phyloP scores from a whole-genome alignment of 2,797 vertebrate genomes.

The Siniperca scherzeri region DNA sequence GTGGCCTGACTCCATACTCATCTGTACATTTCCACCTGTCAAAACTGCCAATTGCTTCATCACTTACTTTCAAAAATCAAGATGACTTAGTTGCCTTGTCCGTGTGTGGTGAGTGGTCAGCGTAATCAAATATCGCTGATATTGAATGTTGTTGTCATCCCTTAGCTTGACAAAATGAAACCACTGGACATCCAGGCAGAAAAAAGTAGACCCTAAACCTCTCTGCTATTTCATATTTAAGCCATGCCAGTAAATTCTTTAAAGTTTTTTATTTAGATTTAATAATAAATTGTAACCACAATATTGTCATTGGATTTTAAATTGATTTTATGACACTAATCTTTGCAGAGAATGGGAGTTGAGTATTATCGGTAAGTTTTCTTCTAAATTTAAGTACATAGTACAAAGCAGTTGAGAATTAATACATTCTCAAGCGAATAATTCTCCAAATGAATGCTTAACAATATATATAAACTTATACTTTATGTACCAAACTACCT shows the following conservation, averaged over 20 bases:
- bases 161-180: slow-evolving; percentile 10
- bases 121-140: background rate
- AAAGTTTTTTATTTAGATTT: background rate
- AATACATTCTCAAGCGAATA: background rate
- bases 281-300: background rate
- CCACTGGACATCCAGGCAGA: background rate
- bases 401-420: background rate
- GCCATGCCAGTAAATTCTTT: background rate
- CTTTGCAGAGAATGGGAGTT: background rate
- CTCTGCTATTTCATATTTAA: background rate
- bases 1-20: too few relatives aligned
- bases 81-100: background rate
- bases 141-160: slow-evolving; percentile 8
- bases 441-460: slow-evolving; percentile 4
- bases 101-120: background rate
- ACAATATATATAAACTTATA: background rate
- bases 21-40: background rate
- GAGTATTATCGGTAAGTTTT: background rate
- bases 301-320: background rate
- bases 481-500: slow-evolving; percentile 20
- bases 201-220: background rate
- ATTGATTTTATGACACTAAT: background rate
- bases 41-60: background rate
- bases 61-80: background rate
- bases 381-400: background rate